Base-by-base conservation (phyloP, 2,888 invertebrate species). In the Uloborus plumipes region DNA sequence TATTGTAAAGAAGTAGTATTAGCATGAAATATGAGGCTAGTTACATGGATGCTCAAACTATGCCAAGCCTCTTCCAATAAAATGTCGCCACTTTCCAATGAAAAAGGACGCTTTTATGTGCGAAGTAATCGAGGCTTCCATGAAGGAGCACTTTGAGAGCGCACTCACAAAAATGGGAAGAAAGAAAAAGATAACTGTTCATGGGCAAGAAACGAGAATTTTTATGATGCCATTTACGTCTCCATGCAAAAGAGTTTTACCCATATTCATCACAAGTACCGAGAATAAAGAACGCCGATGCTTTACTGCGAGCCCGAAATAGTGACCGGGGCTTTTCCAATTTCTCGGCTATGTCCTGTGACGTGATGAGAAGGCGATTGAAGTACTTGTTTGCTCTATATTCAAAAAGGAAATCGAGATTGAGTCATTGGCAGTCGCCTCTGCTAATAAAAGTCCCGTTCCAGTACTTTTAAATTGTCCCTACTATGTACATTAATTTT, bases 201-300 rank as follows among this genome's bases (percentile, higher is more conserved):
- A 55, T 55, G 55, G 6, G 55, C 55, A 55, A 55, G 55, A 55
- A 55, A 55, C 55, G 55, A 55, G 55, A 55, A 55, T 55, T 55
- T 55, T 55, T 55, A 55, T 55, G 55, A 20, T 55, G 55, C 55
- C n/a, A 18, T 55, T 55, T 55, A 55, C 18, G 55, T 55, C 55
- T 55, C n/a, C 55, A 55, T 55, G 55, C 55, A 55, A 55, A 55
- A 15, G 55, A 55, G 55, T 55, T 55, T 20, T 20, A 55, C n/a
- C 18, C 55, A 11, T 55, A 55, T 55, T 55, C 55, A 55, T 55
- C 55, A 55, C 11, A 55, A 55, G 18, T 55, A 14, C 13, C 55
- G n/a, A 9, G 18, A 55, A 55, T 55, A 55, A 55, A 55, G 55
- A 55, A 55, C 55, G 18, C 4, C n/a, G 13, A 55, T 55, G 55